phyloP scores from a whole-genome alignment of 2,888 invertebrate species.

The Eutolmus rufibarbis region DNA sequence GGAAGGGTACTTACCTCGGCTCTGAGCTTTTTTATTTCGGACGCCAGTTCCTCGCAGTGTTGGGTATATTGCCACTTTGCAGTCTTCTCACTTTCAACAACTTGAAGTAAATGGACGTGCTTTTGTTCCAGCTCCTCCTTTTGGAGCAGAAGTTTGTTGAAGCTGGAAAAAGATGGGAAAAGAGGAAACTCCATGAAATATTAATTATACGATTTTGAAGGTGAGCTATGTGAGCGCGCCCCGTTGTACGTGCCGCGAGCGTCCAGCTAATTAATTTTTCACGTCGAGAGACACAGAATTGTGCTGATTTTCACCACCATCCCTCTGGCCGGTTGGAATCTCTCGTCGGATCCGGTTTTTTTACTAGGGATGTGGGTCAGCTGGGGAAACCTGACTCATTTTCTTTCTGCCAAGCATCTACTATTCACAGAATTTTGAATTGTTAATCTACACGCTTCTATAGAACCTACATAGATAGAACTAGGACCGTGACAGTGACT shows the following conservation, averaged over 20 bases:
- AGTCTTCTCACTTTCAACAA: slow-evolving; percentile 90
- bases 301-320: not conserved
- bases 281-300: not conserved
- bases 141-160: slow-evolving; percentile 86
- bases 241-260: not conserved
- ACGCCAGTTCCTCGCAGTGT: slow-evolving; percentile 88
- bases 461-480: not conserved
- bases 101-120: slow-evolving; percentile 85
- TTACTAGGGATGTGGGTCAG: not conserved
- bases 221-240: not conserved
- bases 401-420: not conserved
- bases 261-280: not conserved
- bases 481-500: not conserved
- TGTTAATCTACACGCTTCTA: not conserved
- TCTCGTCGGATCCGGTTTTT: not conserved
- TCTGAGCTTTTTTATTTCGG: slow-evolving; percentile 86
- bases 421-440: not conserved
- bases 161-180: slow-evolving; percentile 65
- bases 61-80: slow-evolving; percentile 94
- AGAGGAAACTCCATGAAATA: slow-evolving; percentile 49
- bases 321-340: not conserved
- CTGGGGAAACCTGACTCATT: not conserved
- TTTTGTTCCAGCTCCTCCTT: slow-evolving; percentile 93
- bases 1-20: slow-evolving; percentile 72
- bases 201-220: slow-evolving; percentile 2